Conservation (phyloP, 2,797 vertebrate genomes). For the Amblyraja radiata region DNA sequence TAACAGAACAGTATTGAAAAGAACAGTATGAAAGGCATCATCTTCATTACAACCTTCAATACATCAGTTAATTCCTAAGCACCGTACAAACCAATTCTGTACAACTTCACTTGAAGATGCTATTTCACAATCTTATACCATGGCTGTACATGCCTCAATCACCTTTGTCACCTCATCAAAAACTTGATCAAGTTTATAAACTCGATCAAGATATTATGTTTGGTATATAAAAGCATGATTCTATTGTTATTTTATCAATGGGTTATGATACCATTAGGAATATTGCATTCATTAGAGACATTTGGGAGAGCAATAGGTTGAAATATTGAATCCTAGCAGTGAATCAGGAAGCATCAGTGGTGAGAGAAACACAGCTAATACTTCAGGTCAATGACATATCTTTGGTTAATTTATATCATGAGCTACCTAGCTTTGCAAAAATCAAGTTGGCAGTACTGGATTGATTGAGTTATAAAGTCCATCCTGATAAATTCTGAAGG, state of each 20-base stretch:
- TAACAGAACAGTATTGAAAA: background rate
- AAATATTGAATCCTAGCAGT: background rate
- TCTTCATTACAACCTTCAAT: background rate
- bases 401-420: background rate
- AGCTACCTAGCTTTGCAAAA: background rate
- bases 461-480: background rate
- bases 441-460: background rate
- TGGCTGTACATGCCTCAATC: background rate
- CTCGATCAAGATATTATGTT: too few relatives aligned
- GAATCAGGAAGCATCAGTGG: too few relatives aligned
- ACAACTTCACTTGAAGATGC: background rate
- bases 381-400: too few relatives aligned
- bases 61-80: background rate
- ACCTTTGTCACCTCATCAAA: too few relatives aligned
- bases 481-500: background rate
- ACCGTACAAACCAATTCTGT: background rate
- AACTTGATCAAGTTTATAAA: too few relatives aligned
- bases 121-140: background rate
- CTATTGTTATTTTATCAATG: background rate
- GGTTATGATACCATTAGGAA: background rate
- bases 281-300: background rate
- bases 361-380: too few relatives aligned
- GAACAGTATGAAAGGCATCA: background rate
- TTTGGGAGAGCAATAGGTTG: background rate
- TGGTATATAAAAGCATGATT: background rate